Base-by-base conservation (phyloP, 1,140 invertebrate genomes). In the Stratiolaelaps scimitus region DNA sequence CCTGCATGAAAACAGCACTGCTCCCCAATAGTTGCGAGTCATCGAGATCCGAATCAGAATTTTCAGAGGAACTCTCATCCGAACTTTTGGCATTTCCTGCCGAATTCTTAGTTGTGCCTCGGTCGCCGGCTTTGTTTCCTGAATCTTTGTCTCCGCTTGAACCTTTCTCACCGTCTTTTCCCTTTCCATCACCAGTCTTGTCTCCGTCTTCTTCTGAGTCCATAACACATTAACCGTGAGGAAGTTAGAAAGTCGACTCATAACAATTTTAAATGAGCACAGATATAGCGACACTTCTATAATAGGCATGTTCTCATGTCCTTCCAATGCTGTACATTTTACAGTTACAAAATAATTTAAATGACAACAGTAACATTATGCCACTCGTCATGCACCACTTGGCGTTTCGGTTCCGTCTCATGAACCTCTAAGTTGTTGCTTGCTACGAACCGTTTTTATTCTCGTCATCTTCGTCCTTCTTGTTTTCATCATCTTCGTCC, bases 401-500 rank as follows among this genome's bases (percentile, higher is more conserved):
- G n/a, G n/a, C n/a, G n/a, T n/a, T n/a, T n/a, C n/a, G n/a, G n/a
- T n/a, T n/a, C n/a, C n/a, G n/a, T n/a, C n/a, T n/a, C n/a, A n/a
- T n/a, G n/a, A n/a, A n/a, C n/a, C 19, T 20, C 7, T 28, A 6
- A 48, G 4, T 15, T 28, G 5, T 20, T 4, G 4, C 19, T 10
- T 23, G 68, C 7, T 71, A 60, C 26, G 78, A 69, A 43, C 74
- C 73, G 29, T 79, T 74, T 64, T 76, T 73, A 64, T 77, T 70
- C 17, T 72, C 70, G 40, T 76, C 71, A 73, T 72, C 80, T 73
- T 74, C 81, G 73, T 78, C 74, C 30, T 73, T 70, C 60, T 73
- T 68, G n/a, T 71, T 71, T 65, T 72, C 68, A 66, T 85, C 82
- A 67, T 89, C 87, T 29, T 89, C 85, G 43, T 92, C 88, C 15